Evolutionary conservation across 2,797 vertebrate species (phyloP), one percentile per base, ranked within the genome.

Genomic region (Sebastes steindachneri): DNA sequence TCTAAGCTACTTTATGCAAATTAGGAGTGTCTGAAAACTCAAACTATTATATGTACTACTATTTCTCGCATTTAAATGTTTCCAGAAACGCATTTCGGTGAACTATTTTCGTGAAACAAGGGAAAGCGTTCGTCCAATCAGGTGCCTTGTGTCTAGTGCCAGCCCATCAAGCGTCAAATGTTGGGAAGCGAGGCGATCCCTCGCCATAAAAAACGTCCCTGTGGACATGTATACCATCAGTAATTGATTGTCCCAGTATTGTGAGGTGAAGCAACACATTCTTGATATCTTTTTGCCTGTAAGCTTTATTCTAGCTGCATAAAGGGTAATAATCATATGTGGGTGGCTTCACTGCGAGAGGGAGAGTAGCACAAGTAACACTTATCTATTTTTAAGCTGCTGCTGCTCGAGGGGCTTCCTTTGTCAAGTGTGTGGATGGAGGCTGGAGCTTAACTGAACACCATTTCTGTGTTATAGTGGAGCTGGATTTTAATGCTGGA

Each of bases 341-440:
- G 90, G 88, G 90, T 86, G 86, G 85, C 86, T 91, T 82, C 77
- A 67, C 67, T 86, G 87, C 68, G 28, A 67, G 72, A 75, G 83
- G 75, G 77, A 87, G 89, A 87, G 79, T 9, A 83, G 82, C 85
- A 91, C 86, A 90, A 90, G 88, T 82, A 90, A 82, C 82, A 93
- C 87, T 77, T 88, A 80, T 92, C 92, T 93, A 93, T 94, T 94
- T 90, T 90, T 88, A 89, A 80, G 79, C 88, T 73, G 54, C 88
- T 73, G 54, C 80, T 75, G 92, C 92, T 92, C 59, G 68, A 90
- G 88, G 88, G 89, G 82, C 88, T 91, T 94, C 83, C 81, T 90
- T 90, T 87, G 85, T 89, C 84, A 86, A 91, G 84, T 80, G 77
- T 80, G 85, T 83, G 77, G 76, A 83, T 79, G 82, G 79, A 83